Evolutionary conservation across 2,888 invertebrate genomes (phyloP), one percentile per base, ranked within the genome.

Genomic region (Stenurella melanura): DNA sequence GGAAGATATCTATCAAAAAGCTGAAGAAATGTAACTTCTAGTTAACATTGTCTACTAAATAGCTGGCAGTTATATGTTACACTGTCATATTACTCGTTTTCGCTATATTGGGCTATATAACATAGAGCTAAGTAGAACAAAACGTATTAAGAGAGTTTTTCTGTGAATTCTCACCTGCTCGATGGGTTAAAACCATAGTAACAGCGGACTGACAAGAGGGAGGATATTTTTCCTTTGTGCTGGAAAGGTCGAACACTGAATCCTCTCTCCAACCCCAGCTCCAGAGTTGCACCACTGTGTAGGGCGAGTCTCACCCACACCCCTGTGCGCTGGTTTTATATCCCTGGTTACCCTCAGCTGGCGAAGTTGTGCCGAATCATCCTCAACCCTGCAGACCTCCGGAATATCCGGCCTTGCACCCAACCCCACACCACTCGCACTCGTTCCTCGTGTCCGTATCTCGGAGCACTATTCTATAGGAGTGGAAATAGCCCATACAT

Each of bases 341-440:
- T 86, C 87, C 87, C 86, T 83, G 84, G 85, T 86, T 86, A 86
- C 87, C 86, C 87, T 86, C 86, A 85, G 83, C 86, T 81, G 85
- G 86, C 87, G 87, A 87, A 88, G 87, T 88, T 88, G 86, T 89
- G 88, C 89, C 88, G 88, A 89, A 89, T 89, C 89, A 88, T 89
- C 88, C 89, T 87, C 86, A 87, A 87, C 87, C 88, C 88, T 85
- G 84, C 85, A 86, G 87, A 87, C 87, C 87, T 87, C 86, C 85
- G 86, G 87, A 86, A 87, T 87, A 87, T 86, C 86, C 87, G 83
- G 81, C 86, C 84, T 73, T 80, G 81, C 83, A 82, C 76, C 80
- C 79, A 81, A 81, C 83, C 80, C 82, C 82, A 78, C 82, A 56
- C 76, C 76, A 67, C 50, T 61, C 80, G 81, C 76, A 67, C 50